A percentile compares a stretch with the other conserved stretches of the same genome.
Conservation (phyloP, 2,113 vertebrate species). For the Malurus melanocephalus region DNA sequence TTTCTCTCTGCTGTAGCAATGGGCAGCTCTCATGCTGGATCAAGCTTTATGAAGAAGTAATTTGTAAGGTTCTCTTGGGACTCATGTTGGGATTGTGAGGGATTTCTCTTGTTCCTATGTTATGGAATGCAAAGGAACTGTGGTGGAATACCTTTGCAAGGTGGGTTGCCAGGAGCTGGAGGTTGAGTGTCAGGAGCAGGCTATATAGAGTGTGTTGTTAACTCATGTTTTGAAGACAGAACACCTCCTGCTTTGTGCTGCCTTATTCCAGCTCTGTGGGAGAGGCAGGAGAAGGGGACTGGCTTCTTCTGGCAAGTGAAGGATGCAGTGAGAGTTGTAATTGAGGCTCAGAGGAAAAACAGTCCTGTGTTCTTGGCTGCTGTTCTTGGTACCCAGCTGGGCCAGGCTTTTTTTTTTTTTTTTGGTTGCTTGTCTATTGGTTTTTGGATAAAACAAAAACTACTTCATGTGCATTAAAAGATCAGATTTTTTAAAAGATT, state of each 20-base stretch:
- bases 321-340: not conserved
- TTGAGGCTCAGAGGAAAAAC: not conserved
- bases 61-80: not conserved
- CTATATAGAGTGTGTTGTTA: not conserved
- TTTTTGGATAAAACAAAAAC: not conserved
- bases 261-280: not conserved
- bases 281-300: not conserved
- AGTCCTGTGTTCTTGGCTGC: not conserved
- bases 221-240: not conserved
- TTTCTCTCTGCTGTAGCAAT: not conserved
- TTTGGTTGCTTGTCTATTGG: not conserved
- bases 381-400: not conserved
- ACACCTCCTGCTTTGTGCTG: not conserved
- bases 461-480: not conserved
- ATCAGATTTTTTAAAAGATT: not conserved
- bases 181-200: not conserved
- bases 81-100: not conserved
- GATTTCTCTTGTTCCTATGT: not conserved
- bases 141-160: not conserved
- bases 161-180: not conserved
- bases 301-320: not conserved
- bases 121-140: not conserved
- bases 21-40: not conserved
- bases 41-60: not conserved
- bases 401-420: not conserved